A percentile compares a stretch with the other conserved stretches of the same genome.
phyloP scores from a whole-genome alignment of 2,113 vertebrate species.

The Catharus fuscescens region DNA sequence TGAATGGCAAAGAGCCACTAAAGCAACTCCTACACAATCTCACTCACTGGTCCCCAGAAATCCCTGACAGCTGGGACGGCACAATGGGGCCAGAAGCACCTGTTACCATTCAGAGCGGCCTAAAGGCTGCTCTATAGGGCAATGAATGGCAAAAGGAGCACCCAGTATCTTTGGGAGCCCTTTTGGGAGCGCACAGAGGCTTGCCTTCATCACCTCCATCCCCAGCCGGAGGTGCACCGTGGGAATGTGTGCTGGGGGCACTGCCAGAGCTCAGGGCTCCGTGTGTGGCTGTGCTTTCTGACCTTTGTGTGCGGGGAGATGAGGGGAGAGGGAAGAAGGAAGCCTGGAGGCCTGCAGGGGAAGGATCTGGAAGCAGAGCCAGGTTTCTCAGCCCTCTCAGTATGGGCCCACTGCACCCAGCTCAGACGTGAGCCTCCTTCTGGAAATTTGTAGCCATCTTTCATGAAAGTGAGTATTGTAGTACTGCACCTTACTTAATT shows the following conservation, averaged over 20 bases:
- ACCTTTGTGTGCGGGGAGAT: neutral
- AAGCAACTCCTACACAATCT: slow-evolving; percentile 66
- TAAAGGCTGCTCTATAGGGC: slow-evolving; percentile 45
- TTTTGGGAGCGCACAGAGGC: neutral
- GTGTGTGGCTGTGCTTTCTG: neutral
- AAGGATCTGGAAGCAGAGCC: neutral
- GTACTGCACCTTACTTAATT: neutral
- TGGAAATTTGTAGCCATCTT: neutral
- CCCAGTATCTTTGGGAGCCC: slow-evolving; percentile 2
- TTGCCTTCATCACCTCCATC: slow-evolving; percentile 38
- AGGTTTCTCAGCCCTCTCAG: neutral
- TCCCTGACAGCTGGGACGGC: slow-evolving; percentile 63
- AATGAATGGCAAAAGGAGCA: slow-evolving; percentile 37
- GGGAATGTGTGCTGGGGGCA: slow-evolving; percentile 12
- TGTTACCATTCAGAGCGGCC: slow-evolving; percentile 62
- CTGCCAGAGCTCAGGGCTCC: neutral
- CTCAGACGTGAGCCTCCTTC: neutral
- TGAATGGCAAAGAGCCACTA: slow-evolving; percentile 70
- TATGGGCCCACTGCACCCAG: neutral
- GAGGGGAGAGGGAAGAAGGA: neutral
- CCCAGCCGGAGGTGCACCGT: slow-evolving; percentile 40
- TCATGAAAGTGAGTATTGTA: neutral
- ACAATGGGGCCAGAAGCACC: slow-evolving; percentile 67
- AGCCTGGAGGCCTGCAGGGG: neutral
- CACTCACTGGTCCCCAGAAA: slow-evolving; percentile 66